Base-by-base conservation (phyloP, 2,113 vertebrate species). In the Marcusenius ussheri region DNA sequence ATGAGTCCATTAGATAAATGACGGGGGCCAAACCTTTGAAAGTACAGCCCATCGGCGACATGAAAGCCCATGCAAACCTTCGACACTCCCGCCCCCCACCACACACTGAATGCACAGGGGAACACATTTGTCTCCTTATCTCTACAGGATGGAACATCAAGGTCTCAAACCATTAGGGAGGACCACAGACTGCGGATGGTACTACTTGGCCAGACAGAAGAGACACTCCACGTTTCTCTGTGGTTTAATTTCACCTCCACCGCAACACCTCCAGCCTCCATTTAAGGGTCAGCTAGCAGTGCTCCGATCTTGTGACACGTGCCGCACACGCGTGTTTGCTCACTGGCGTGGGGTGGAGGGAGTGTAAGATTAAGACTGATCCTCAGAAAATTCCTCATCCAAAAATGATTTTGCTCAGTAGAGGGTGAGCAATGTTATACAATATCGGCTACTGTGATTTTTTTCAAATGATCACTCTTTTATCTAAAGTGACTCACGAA, bases 21-120 rank as follows among this genome's bases (percentile, higher is more conserved):
- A 46, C 94, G 92, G 91, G 90, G 93, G 94, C 93, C 94, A 92
- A 94, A 66, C 91, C 95, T 96, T 96, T 96, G 95, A 96, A 96
- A 93, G 91, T 91, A 91, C 92, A 92, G 94, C 89, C 84, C 45
- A 90, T 92, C 91, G 93, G 93, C 90, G 93, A 91, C 91, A 91
- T 93, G 90, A 93, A 93, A 93, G 92, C 47, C 80, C 51, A 88
- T 27, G 49, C 7, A 47, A n/a, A 47, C 45, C 42, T 7, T 15
- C 49, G n/a, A 49, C 80, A 90, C 47, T 24, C 87, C 47, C 84
- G 2, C 31, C 89, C 49, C 2, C 62, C 70, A 39, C 31, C 62
- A 19, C 74, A 77, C 15, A 39, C 70, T 39, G 87, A 90, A 86
- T 90, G 90, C 88, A 88, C 51, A 87, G 91, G 91, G 91, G 92